These are phyloP conservation scores for Eilema sororculum DNA, from an alignment of 2,888 invertebrate species.

Conservation along the genomic window DNA sequence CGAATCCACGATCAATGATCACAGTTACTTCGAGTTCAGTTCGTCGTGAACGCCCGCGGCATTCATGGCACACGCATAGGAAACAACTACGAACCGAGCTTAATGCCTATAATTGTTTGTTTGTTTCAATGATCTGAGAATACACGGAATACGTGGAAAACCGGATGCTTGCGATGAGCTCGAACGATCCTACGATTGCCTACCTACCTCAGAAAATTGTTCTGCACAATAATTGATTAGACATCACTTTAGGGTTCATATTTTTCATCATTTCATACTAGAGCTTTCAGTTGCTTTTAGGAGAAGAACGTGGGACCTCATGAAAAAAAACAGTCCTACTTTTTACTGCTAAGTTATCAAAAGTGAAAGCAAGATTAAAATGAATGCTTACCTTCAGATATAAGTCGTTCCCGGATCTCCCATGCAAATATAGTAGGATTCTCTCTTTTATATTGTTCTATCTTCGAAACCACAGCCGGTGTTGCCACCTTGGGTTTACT, in stretches of 20 bases:
- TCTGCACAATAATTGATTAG: not conserved
- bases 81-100: constrained; percentile 26
- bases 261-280: not conserved
- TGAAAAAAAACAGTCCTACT: not conserved
- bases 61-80: constrained; percentile 60
- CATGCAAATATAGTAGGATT: constrained; percentile 99
- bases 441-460: constrained; percentile 98
- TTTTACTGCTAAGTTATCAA: not conserved
- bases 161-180: constrained; percentile 41
- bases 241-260: not conserved
- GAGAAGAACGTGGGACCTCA: not conserved
- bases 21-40: constrained; percentile 36
- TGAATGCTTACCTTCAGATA: constrained; percentile 95
- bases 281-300: not conserved
- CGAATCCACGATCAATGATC: constrained; percentile 33
- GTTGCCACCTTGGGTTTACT: constrained; percentile 99
- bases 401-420: constrained; percentile 98
- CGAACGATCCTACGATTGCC: constrained; percentile 2
- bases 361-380: not conserved
- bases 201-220: not conserved
- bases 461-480: constrained; percentile 98
- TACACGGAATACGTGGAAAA: constrained; percentile 21
- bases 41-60: constrained; percentile 74
- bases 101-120: constrained; percentile 45
- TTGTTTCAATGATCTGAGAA: constrained; percentile 42